Conservation (phyloP, 1,140 invertebrate species). For the Chionoecetes opilio region DNA sequence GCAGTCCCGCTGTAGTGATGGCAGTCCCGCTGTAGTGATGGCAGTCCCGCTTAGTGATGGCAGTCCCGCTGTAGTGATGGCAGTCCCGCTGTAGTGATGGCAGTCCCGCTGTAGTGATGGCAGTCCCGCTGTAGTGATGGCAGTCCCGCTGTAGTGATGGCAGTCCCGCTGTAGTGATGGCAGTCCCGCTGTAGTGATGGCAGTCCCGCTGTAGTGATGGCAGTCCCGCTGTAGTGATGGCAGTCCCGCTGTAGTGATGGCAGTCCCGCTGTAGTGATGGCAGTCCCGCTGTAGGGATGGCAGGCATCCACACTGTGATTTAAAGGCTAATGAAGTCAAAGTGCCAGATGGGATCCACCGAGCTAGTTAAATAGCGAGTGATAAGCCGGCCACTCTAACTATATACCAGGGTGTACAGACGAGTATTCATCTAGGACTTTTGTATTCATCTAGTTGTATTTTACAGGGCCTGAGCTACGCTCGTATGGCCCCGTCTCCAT, state of each 20-base stretch:
- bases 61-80: slow-evolving; percentile 6
- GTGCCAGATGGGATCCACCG: slow-evolving; percentile 63
- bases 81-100: slow-evolving; percentile 19
- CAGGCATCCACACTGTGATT: slow-evolving; percentile 66
- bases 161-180: slow-evolving; percentile 19
- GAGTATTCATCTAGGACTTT: no score
- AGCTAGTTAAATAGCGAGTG: slow-evolving; percentile 38
- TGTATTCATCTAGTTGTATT: no score
- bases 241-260: slow-evolving; percentile 19
- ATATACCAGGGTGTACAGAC: neutral
- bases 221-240: slow-evolving; percentile 19
- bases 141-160: slow-evolving; percentile 19
- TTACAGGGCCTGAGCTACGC: no score
- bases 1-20: slow-evolving; percentile 19
- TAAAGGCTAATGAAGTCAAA: slow-evolving; percentile 74
- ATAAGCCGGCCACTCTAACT: neutral
- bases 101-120: slow-evolving; percentile 19
- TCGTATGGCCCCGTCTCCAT: no score
- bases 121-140: slow-evolving; percentile 19
- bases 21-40: slow-evolving; percentile 19
- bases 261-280: slow-evolving; percentile 19
- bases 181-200: slow-evolving; percentile 19
- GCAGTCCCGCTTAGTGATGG: no score
- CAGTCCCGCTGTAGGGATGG: slow-evolving; percentile 30
- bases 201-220: slow-evolving; percentile 19